phyloP scores from a whole-genome alignment of 2,797 vertebrate species.

The Trachurus trachurus region DNA sequence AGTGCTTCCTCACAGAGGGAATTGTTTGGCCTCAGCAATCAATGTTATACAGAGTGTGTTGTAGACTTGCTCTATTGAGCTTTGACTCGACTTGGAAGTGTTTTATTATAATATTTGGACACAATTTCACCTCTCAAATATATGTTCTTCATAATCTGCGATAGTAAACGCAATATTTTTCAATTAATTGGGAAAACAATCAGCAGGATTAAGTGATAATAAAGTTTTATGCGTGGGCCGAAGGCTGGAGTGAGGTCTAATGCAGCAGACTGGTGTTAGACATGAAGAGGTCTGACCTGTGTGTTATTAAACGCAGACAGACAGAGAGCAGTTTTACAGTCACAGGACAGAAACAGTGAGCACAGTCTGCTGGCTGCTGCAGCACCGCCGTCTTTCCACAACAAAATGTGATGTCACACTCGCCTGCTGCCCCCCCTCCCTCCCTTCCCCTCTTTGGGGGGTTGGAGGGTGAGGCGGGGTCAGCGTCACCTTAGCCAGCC shows the following conservation, averaged over 20 bases:
- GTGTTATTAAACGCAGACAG: not conserved
- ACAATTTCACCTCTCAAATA: not conserved
- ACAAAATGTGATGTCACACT: slow-evolving; percentile 69
- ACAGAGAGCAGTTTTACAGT: too few relatives aligned
- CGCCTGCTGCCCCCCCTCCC: not conserved
- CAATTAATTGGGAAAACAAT: not conserved
- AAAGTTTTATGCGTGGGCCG: not conserved
- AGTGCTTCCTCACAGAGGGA: too few relatives aligned
- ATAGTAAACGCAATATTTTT: not conserved
- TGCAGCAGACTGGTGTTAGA: not conserved
- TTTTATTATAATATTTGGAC: too few relatives aligned
- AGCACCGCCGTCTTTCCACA: slow-evolving; percentile 59
- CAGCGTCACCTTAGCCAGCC: slow-evolving; percentile 33
- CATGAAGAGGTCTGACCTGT: not conserved
- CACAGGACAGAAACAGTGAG: slow-evolving; percentile 73
- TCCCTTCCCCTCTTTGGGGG: too few relatives aligned
- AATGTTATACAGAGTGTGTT: too few relatives aligned
- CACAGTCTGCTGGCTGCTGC: slow-evolving; percentile 57
- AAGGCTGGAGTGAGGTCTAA: not conserved
- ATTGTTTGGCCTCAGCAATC: too few relatives aligned
- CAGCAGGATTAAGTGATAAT: not conserved
- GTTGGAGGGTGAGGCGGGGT: not conserved
- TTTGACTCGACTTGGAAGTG: too few relatives aligned
- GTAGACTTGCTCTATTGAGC: too few relatives aligned
- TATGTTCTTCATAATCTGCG: not conserved